These are phyloP conservation scores for Pantherophis alleghaniensis DNA, from an alignment of 2,797 vertebrate species.

Conservation along the genomic window DNA sequence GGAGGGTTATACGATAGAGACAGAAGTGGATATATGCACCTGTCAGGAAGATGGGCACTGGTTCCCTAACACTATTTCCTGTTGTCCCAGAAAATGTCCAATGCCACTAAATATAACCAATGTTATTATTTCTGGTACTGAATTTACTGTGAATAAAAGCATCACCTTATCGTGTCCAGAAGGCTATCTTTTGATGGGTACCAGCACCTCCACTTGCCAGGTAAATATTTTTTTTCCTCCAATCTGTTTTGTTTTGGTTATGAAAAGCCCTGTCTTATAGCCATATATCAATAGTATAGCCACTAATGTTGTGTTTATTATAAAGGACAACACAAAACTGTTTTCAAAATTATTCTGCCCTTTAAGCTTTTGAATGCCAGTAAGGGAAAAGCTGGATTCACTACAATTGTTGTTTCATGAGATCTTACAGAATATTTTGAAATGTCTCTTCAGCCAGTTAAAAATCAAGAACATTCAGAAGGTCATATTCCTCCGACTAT, in stretches of 20 bases:
- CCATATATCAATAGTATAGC: not conserved
- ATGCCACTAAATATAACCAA: slow-evolving; percentile 76
- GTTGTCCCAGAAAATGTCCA: slow-evolving; percentile 79
- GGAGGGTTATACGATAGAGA: slow-evolving; percentile 79
- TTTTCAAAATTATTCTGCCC: not conserved
- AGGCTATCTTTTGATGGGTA: slow-evolving; percentile 83
- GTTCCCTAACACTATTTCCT: slow-evolving; percentile 83
- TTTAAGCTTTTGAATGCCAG: not conserved
- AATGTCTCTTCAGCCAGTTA: not conserved
- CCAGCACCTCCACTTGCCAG: slow-evolving; percentile 81
- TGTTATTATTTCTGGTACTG: slow-evolving; percentile 73
- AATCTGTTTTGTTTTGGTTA: not conserved
- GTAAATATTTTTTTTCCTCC: slow-evolving; percentile 63
- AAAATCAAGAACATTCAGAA: not conserved
- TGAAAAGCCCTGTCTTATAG: not conserved
- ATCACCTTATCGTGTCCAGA: slow-evolving; percentile 81
- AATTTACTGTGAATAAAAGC: slow-evolving; percentile 80
- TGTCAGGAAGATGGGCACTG: slow-evolving; percentile 88
- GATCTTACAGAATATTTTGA: not conserved
- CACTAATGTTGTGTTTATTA: not conserved
- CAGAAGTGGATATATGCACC: slow-evolving; percentile 71
- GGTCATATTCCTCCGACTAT: not conserved
- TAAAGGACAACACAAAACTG: not conserved
- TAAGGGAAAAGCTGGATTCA: not conserved
- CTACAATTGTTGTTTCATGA: not conserved